Conservation (phyloP, 2,888 invertebrate genomes). For the Lymantria dispar region DNA sequence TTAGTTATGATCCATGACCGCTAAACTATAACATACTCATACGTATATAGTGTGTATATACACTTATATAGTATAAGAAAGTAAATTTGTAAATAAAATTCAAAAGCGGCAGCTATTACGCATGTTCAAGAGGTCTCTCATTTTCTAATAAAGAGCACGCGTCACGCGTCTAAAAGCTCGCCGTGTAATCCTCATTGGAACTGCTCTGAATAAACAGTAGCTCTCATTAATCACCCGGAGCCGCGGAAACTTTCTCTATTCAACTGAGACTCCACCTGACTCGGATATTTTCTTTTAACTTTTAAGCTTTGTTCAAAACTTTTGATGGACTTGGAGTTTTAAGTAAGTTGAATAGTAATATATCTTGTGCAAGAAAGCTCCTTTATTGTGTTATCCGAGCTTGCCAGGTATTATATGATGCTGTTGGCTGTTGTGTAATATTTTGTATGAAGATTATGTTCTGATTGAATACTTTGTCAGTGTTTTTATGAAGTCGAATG, state of each 20-base stretch:
- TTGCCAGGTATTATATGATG: constrained; percentile 40
- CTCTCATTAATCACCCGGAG: constrained; percentile 72
- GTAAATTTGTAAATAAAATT: neutral
- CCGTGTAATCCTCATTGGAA: constrained; percentile 67
- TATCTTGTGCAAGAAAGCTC: constrained; percentile 60
- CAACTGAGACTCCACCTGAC: constrained; percentile 74
- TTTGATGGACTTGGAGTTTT: constrained; percentile 80
- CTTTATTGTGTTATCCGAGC: constrained; percentile 57
- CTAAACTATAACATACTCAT: no score
- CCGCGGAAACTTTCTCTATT: constrained; percentile 71
- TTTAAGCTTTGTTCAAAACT: constrained; percentile 79
- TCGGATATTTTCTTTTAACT: constrained; percentile 81
- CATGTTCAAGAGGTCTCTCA: neutral
- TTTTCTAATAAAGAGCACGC: constrained; percentile 16
- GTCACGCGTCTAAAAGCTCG: constrained; percentile 30
- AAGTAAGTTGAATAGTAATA: constrained; percentile 80
- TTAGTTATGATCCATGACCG: no score
- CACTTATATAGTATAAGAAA: no score
- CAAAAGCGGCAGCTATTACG: no score
- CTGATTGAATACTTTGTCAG: constrained; percentile 3
- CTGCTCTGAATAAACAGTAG: constrained; percentile 65
- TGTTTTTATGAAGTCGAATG: neutral
- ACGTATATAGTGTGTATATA: no score
- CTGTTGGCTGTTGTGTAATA: constrained; percentile 20
- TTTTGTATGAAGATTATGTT: constrained; percentile 12